Conservation (phyloP, 2,888 invertebrate species). For the Monopis laevigella region DNA sequence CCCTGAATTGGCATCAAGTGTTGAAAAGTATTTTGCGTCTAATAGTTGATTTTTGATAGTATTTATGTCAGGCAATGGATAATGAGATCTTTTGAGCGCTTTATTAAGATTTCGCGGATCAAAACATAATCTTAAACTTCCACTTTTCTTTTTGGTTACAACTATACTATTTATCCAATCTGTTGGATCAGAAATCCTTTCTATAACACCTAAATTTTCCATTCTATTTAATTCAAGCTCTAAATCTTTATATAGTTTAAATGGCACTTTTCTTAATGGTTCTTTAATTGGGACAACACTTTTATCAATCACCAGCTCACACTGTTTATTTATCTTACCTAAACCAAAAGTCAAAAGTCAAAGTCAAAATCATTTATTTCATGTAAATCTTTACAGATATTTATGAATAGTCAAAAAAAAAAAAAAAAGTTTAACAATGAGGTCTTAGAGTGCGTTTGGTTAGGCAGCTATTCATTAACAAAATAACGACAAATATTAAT, state of each 20-base stretch:
- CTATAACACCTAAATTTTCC: conserved; percentile 15
- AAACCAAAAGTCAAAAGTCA: too few relatives aligned
- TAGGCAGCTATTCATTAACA: too few relatives aligned
- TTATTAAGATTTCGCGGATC: conserved; percentile 22
- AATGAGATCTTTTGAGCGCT: conserved; percentile 20
- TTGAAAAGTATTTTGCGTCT: conserved; percentile 19
- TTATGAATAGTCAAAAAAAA: too few relatives aligned
- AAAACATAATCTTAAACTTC: conserved; percentile 20
- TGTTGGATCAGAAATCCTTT: conserved; percentile 17
- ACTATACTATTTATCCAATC: conserved; percentile 21
- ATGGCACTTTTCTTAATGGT: conserved; percentile 5
- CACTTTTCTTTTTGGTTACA: conserved; percentile 18
- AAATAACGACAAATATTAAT: too few relatives aligned
- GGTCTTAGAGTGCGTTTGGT: too few relatives aligned
- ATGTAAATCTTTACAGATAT: too few relatives aligned
- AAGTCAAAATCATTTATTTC: too few relatives aligned
- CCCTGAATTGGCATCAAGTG: conserved; percentile 20
- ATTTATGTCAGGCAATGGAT: conserved; percentile 21
- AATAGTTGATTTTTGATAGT: conserved; percentile 18
- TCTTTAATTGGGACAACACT: conserved; percentile 4
- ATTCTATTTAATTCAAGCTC: conserved; percentile 16
- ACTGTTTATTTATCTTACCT: neutral
- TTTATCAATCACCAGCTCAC: neutral
- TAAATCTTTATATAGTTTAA: conserved; percentile 11
- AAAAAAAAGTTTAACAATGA: too few relatives aligned